Evolutionary conservation across 2,797 vertebrate genomes (phyloP).

Genomic region (Sphenopsis melanotis): DNA sequence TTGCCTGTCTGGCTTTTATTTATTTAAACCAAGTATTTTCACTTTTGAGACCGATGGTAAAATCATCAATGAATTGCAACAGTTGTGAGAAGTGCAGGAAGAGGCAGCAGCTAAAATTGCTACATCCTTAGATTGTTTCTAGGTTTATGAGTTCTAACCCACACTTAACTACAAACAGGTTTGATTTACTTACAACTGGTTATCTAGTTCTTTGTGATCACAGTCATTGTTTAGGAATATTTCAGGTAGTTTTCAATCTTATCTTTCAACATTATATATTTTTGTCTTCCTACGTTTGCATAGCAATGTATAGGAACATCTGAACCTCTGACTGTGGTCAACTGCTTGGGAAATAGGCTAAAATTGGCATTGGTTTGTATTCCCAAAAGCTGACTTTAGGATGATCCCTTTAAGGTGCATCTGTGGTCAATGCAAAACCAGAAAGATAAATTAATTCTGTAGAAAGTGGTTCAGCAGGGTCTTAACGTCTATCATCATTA

Average conservation of each 20-base stretch:
- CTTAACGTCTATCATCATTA: neutral
- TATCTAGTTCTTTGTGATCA: neutral
- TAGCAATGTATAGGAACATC: neutral
- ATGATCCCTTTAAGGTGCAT: neutral
- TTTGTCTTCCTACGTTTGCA: neutral
- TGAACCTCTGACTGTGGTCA: neutral
- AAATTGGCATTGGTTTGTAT: neutral
- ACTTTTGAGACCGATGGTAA: neutral
- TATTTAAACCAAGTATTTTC: conserved; percentile 17
- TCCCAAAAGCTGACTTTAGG: neutral
- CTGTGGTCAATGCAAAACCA: neutral
- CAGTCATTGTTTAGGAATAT: neutral
- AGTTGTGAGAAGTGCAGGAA: neutral
- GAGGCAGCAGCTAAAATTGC: neutral
- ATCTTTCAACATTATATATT: neutral
- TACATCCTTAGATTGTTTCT: neutral
- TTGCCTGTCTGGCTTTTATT: neutral
- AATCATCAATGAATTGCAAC: conserved; percentile 31
- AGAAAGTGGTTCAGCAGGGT: neutral
- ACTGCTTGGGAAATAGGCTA: neutral
- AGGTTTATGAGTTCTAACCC: neutral
- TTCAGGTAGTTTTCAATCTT: neutral
- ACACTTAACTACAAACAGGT: neutral
- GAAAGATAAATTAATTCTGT: neutral
- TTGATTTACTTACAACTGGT: neutral